Conservation (phyloP, 2,113 vertebrate genomes). For the Edolisoma coerulescens region DNA sequence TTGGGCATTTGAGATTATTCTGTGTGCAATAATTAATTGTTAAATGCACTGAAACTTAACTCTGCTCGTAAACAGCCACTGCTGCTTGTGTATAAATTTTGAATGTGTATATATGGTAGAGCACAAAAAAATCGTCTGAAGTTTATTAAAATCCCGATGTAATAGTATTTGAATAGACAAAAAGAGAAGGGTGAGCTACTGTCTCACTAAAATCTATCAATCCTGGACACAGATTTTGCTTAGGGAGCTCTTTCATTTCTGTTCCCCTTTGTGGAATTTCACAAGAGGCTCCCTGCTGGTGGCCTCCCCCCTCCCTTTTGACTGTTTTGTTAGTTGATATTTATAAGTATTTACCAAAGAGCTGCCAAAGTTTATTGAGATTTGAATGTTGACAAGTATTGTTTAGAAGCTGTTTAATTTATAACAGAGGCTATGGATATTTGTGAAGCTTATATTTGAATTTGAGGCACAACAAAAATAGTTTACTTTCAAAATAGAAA, state of each 20-base stretch:
- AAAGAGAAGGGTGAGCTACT: conserved; percentile 19
- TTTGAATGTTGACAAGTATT: conserved; percentile 56
- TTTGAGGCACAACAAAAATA: conserved; percentile 15
- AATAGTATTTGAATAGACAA: conserved; percentile 30
- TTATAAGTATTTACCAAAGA: conserved; percentile 72
- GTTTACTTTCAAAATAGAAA: conserved; percentile 18
- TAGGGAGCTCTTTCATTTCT: conserved; percentile 19
- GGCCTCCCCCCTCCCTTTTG: neutral
- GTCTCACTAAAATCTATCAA: neutral
- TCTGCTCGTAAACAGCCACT: conserved; percentile 61
- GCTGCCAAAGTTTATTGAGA: conserved; percentile 55
- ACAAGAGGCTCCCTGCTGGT: neutral
- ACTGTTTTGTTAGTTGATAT: conserved; percentile 38
- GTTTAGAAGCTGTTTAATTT: conserved; percentile 53
- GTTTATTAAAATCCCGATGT: conserved; percentile 18
- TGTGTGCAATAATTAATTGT: conserved; percentile 74
- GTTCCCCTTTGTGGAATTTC: conserved; percentile 2
- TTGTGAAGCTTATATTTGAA: conserved; percentile 54
- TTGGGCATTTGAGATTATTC: conserved; percentile 67
- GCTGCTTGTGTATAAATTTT: conserved; percentile 60
- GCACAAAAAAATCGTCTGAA: conserved; percentile 47
- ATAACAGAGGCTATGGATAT: conserved; percentile 39
- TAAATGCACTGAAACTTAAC: conserved; percentile 67
- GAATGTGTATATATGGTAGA: conserved; percentile 69
- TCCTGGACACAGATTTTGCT: conserved; percentile 1